phyloP scores from a whole-genome alignment of 2,113 vertebrate species.

The Cricetomys ansorgei region DNA sequence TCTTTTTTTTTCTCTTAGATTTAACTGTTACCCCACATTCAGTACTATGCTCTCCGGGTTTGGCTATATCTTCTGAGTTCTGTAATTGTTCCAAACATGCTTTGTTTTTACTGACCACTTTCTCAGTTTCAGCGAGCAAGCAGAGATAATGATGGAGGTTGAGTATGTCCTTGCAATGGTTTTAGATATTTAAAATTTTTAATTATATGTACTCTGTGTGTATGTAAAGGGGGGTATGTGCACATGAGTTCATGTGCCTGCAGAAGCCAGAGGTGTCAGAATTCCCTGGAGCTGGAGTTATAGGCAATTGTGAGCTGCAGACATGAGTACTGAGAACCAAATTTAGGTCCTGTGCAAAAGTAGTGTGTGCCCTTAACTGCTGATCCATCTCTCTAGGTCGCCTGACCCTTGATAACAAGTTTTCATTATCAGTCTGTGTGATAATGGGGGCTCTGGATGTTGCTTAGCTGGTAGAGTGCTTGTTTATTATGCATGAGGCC shows the following conservation, averaged over 20 bases:
- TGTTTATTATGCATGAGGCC: not conserved
- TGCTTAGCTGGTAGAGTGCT: not conserved
- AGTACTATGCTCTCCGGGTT: not conserved
- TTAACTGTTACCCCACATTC: not conserved
- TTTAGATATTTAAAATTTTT: not conserved
- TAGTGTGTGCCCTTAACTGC: not conserved
- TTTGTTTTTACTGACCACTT: not conserved
- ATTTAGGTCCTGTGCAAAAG: not conserved
- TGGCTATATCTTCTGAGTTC: not conserved
- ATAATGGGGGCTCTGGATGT: not conserved
- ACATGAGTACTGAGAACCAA: not conserved
- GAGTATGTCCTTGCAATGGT: not conserved
- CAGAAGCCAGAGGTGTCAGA: not conserved
- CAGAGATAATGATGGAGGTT: not conserved
- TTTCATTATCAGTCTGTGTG: not conserved
- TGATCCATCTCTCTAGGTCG: not conserved
- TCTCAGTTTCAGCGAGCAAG: conserved; percentile 1
- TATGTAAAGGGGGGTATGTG: not conserved
- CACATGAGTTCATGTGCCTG: not conserved
- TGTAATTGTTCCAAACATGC: not conserved
- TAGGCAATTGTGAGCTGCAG: not conserved
- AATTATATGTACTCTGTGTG: not conserved
- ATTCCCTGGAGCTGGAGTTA: not conserved
- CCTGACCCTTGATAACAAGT: not conserved
- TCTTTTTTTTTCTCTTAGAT: not conserved